Percentiles rank a stretch among this genome's conserved stretches.
Conservation (phyloP, 2,113 vertebrate genomes). For the Clarias magur region DNA sequence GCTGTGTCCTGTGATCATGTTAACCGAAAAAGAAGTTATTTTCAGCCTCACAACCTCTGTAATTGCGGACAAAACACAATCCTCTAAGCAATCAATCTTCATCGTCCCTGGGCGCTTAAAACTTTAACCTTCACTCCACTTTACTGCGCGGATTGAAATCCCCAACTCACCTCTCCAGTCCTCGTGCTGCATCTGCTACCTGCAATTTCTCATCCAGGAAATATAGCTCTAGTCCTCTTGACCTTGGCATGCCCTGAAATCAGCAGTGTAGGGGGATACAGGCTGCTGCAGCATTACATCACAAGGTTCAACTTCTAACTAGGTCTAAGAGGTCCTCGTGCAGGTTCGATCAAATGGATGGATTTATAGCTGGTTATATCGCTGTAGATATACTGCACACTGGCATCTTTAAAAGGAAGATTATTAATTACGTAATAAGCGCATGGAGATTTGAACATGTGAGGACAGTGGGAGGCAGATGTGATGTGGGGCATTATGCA, state of each 20-base stretch:
- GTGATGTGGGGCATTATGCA: background rate
- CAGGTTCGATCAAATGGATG: background rate
- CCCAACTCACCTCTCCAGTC: background rate
- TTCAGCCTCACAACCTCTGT: slow-evolving; percentile 30
- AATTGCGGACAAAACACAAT: slow-evolving; percentile 40
- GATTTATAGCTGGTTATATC: background rate
- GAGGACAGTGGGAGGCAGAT: background rate
- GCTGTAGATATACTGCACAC: no score
- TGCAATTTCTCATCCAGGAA: slow-evolving; percentile 26
- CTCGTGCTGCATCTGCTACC: background rate
- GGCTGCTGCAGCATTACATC: slow-evolving; percentile 27
- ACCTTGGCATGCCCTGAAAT: slow-evolving; percentile 30
- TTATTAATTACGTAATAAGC: background rate
- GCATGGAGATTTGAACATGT: background rate
- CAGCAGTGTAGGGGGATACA: background rate
- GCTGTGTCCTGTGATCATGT: slow-evolving; percentile 22
- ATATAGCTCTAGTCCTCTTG: slow-evolving; percentile 9
- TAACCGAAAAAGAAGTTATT: slow-evolving; percentile 17
- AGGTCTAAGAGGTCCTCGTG: background rate
- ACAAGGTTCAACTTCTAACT: background rate
- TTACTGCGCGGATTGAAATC: slow-evolving; percentile 14
- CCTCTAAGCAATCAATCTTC: slow-evolving; percentile 45
- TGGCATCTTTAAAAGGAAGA: background rate
- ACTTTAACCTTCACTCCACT: slow-evolving; percentile 41
- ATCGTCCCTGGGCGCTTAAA: slow-evolving; percentile 16